Evolutionary conservation across 2,797 vertebrate genomes (phyloP).

Genomic region (Lutjanus campechanus): DNA sequence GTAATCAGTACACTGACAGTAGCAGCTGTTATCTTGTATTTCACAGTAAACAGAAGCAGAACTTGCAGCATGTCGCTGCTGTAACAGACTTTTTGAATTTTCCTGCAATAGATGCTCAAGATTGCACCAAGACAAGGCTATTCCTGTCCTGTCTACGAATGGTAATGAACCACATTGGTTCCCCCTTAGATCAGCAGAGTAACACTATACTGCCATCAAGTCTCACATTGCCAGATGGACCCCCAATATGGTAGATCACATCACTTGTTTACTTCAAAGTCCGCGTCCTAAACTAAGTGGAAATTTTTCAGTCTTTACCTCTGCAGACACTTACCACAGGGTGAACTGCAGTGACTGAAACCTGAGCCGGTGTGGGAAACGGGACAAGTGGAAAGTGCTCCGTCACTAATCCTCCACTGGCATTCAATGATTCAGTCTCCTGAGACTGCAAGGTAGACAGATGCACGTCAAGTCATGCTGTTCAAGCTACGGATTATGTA

Average conservation of each 20-base stretch:
- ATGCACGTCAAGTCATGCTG: slow-evolving; percentile 12
- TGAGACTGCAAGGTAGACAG: slow-evolving; percentile 13
- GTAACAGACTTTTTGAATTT: slow-evolving; percentile 26
- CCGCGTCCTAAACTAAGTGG: slow-evolving; percentile 20
- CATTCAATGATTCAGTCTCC: slow-evolving; percentile 51
- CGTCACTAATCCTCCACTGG: slow-evolving; percentile 62
- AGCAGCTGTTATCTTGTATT: neutral
- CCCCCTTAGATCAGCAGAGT: slow-evolving; percentile 61
- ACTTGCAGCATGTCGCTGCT: neutral
- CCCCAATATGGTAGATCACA: slow-evolving; percentile 42
- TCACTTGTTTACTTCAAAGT: slow-evolving; percentile 72
- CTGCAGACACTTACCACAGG: neutral
- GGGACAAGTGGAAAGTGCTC: slow-evolving; percentile 63
- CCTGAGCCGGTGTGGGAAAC: slow-evolving; percentile 53
- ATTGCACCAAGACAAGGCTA: slow-evolving; percentile 70
- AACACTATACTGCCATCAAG: slow-evolving; percentile 64
- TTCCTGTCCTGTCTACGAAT: slow-evolving; percentile 78
- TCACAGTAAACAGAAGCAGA: neutral
- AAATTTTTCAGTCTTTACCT: slow-evolving; percentile 34
- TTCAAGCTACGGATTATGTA: neutral
- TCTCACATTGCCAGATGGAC: slow-evolving; percentile 53
- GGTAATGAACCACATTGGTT: slow-evolving; percentile 48
- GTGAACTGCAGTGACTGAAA: slow-evolving; percentile 49
- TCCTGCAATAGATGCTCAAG: slow-evolving; percentile 37
- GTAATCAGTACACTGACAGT: fast-evolving